Evolutionary conservation across 1,140 invertebrate species (phyloP).

Genomic region (Lepidostoma basale): DNA sequence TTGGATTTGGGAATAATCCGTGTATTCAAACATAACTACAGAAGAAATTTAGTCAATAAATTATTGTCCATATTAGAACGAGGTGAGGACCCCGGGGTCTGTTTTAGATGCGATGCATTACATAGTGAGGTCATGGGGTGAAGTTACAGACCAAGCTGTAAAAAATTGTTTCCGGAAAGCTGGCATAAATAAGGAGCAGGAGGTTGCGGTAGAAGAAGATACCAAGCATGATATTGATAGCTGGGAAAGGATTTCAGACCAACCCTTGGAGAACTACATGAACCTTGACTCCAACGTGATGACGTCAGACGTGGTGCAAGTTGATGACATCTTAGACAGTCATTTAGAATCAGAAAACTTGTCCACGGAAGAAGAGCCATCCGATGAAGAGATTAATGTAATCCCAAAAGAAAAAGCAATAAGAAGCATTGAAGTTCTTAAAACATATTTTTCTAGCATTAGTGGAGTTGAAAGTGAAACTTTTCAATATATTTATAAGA

Average conservation of each 20-base stretch:
- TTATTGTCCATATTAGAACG: conserved; percentile 18
- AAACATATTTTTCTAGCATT: too few relatives aligned
- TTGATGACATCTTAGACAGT: too few relatives aligned
- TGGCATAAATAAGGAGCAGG: background rate
- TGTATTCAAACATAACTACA: background rate
- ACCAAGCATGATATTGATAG: background rate
- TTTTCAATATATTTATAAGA: too few relatives aligned
- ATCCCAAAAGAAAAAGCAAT: too few relatives aligned
- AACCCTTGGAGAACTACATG: too few relatives aligned
- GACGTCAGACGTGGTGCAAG: too few relatives aligned
- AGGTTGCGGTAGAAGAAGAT: background rate
- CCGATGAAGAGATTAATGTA: too few relatives aligned
- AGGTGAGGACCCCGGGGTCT: background rate
- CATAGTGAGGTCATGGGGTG: conserved; percentile 17
- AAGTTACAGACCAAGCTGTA: conserved; percentile 1
- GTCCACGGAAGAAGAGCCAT: too few relatives aligned
- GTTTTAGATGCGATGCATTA: conserved; percentile 13
- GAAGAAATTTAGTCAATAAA: conserved; percentile 7
- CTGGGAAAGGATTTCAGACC: conserved; percentile 17
- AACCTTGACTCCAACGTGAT: too few relatives aligned
- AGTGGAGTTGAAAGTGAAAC: too few relatives aligned
- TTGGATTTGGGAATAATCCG: conserved; percentile 25
- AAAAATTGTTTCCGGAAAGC: background rate
- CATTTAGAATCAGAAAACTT: too few relatives aligned
- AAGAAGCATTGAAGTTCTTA: too few relatives aligned